Conservation (phyloP, 1,140 invertebrate species). For the Cotesia glomerata region DNA sequence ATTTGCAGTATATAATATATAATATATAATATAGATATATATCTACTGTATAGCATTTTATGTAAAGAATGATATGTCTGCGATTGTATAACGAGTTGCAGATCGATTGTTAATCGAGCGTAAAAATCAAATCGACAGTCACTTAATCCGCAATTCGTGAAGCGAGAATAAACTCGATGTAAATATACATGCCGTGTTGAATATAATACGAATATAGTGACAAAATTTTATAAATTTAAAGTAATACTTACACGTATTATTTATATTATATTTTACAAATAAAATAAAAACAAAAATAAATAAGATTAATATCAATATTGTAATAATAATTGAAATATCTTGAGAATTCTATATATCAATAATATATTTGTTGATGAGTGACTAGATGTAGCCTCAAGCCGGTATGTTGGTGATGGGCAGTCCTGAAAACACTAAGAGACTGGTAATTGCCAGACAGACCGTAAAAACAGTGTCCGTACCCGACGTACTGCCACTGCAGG, state of each 20-base stretch:
- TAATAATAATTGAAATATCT: too few relatives aligned
- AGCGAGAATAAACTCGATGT: not conserved
- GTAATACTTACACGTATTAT: not conserved
- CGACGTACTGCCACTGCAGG: conserved; percentile 48
- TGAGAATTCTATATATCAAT: too few relatives aligned
- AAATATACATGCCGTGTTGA: too few relatives aligned
- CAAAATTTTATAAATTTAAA: not conserved
- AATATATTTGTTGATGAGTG: not conserved
- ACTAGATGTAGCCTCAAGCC: conserved; percentile 46
- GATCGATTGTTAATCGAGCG: not conserved
- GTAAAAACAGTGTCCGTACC: conserved; percentile 12
- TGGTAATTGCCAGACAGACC: conserved; percentile 26
- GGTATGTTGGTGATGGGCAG: conserved; percentile 14
- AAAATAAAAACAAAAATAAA: too few relatives aligned
- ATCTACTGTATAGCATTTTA: too few relatives aligned
- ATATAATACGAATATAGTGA: not conserved
- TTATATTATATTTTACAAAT: not conserved
- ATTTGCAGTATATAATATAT: too few relatives aligned
- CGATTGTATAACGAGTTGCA: conserved; percentile 9
- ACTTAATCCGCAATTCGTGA: not conserved
- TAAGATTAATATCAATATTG: too few relatives aligned
- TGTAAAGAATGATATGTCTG: conserved; percentile 25
- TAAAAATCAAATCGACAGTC: not conserved
- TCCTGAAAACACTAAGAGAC: conserved; percentile 24
- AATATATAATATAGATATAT: too few relatives aligned